A percentile compares a stretch with the other conserved stretches of the same genome.
Evolutionary conservation across 2,113 vertebrate genomes (phyloP).

Genomic region (Raja brachyura): DNA sequence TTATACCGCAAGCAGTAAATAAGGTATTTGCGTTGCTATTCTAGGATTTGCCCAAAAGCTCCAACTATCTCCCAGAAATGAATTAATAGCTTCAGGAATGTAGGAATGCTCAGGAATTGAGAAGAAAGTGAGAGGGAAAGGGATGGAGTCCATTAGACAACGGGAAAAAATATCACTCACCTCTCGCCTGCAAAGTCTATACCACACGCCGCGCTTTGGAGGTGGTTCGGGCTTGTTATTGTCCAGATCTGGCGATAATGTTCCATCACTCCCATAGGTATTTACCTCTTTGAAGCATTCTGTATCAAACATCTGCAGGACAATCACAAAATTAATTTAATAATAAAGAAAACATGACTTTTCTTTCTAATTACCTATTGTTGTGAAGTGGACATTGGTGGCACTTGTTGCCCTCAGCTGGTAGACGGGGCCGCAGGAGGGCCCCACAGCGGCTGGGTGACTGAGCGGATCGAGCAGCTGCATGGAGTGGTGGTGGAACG

Average conservation of each 20-base stretch:
- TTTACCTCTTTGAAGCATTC: constrained; percentile 87
- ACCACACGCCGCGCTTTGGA: constrained; percentile 75
- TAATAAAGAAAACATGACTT: neutral
- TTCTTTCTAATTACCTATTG: neutral
- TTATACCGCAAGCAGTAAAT: no score
- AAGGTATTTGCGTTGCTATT: no score
- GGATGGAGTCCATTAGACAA: neutral
- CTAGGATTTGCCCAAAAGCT: no score
- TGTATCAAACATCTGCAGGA: constrained; percentile 81
- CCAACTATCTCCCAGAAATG: neutral
- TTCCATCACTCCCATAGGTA: constrained; percentile 61
- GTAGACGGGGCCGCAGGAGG: no score
- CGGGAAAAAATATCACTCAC: constrained; percentile 53
- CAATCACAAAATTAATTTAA: constrained; percentile 24
- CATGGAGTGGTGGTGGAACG: no score
- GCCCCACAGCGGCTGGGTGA: no score
- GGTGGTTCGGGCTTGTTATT: constrained; percentile 54
- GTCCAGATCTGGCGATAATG: constrained; percentile 58
- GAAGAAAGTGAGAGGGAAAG: neutral
- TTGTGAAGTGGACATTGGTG: no score
- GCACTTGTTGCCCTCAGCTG: no score
- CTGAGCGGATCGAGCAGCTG: no score
- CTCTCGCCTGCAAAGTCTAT: constrained; percentile 74
- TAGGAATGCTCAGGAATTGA: neutral
- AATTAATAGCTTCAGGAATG: neutral